These are phyloP conservation scores for Stenurella melanura DNA, from an alignment of 2,888 invertebrate species.

Conservation along the genomic window DNA sequence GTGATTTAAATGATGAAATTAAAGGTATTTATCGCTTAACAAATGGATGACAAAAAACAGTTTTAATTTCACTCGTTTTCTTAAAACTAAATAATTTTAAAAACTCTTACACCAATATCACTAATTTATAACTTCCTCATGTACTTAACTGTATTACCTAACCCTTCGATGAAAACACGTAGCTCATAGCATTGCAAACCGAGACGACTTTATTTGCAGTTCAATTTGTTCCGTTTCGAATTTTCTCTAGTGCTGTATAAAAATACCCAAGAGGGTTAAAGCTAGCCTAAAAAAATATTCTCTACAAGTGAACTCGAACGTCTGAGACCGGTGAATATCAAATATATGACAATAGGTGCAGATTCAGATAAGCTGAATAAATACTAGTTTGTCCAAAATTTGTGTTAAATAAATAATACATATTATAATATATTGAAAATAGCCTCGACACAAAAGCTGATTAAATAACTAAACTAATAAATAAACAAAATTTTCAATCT, in stretches of 20 bases:
- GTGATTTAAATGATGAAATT: too few species aligned
- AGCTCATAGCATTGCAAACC: neutral
- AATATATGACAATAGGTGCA: neutral
- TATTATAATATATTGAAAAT: too few species aligned
- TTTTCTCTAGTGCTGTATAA: constrained; percentile 47
- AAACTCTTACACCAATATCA: too few species aligned
- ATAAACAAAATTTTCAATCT: too few species aligned
- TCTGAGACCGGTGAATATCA: constrained; percentile 15
- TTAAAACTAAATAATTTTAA: too few species aligned
- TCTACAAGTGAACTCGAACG: constrained; percentile 34
- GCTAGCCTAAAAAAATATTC: constrained; percentile 39
- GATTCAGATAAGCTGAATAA: neutral
- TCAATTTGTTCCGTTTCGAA: constrained; percentile 46
- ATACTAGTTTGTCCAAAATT: neutral
- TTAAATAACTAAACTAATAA: too few species aligned
- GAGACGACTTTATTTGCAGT: constrained; percentile 47
- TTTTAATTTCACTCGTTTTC: too few species aligned
- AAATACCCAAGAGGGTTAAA: constrained; percentile 43
- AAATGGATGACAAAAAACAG: too few species aligned
- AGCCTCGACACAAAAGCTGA: too few species aligned
- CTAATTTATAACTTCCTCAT: neutral
- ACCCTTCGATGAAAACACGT: neutral
- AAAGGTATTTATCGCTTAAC: too few species aligned
- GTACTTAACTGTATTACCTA: neutral
- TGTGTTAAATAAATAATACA: too few species aligned